Evolutionary conservation across 2,797 vertebrate species (phyloP).

Genomic region (Tapera naevia): DNA sequence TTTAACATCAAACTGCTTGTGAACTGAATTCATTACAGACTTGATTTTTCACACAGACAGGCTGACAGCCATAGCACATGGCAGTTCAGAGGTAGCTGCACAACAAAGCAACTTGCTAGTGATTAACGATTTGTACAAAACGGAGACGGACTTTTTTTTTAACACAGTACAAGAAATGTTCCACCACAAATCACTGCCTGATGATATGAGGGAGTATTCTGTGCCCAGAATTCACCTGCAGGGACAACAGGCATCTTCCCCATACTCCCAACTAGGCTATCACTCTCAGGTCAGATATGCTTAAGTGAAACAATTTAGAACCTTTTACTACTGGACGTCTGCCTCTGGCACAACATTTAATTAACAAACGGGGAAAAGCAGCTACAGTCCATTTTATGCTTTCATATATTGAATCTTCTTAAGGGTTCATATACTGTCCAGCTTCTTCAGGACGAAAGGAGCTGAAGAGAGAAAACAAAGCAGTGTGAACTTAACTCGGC

Average conservation of each 20-base stretch:
- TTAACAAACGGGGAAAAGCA: background rate
- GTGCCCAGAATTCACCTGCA: background rate
- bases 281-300: background rate
- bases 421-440: slow-evolving; percentile 79
- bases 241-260: background rate
- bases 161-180: background rate
- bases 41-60: background rate
- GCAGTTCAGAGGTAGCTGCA: slow-evolving; percentile 13
- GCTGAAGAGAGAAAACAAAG: slow-evolving; percentile 64
- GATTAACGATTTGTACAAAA: background rate
- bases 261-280: background rate
- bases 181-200: background rate
- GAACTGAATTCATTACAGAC: background rate
- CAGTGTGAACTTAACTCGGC: background rate
- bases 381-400: slow-evolving; percentile 13
- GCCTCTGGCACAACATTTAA: background rate
- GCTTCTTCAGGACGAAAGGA: slow-evolving; percentile 81
- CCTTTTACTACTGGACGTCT: background rate
- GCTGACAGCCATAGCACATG: background rate
- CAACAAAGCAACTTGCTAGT: background rate
- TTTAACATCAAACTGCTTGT: background rate
- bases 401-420: background rate
- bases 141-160: background rate
- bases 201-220: background rate
- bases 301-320: background rate